These are phyloP conservation scores for Heterocephalus glaber DNA, from an alignment of 2,113 vertebrate genomes.

Conservation along the genomic window DNA sequence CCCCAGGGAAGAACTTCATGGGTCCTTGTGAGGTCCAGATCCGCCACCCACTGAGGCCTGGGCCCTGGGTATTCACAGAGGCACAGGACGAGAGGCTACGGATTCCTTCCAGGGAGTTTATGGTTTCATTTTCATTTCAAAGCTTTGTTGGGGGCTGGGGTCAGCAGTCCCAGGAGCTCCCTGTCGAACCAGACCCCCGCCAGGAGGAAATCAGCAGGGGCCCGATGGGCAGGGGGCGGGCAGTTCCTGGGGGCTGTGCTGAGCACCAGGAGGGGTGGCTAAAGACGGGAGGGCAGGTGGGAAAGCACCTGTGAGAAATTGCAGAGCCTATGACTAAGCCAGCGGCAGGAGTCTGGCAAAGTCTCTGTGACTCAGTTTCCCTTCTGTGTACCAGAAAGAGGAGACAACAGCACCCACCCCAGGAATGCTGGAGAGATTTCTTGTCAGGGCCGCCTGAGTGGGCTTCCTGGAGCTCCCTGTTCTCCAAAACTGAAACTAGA, in stretches of 20 bases:
- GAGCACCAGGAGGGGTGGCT: not conserved
- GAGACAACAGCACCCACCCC: not conserved
- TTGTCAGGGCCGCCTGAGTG: not conserved
- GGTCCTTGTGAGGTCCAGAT: conserved; percentile 49
- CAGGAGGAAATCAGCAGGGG: not conserved
- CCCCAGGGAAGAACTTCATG: conserved; percentile 10
- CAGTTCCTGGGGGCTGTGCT: not conserved
- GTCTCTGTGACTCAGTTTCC: not conserved
- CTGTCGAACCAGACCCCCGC: no score
- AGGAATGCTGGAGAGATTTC: not conserved
- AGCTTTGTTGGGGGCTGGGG: not conserved
- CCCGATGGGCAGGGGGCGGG: not conserved
- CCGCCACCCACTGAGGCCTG: not conserved
- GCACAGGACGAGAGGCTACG: not conserved
- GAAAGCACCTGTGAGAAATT: not conserved
- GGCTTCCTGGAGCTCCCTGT: not conserved
- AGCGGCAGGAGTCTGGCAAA: not conserved
- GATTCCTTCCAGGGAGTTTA: conserved; percentile 47
- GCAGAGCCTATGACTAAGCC: not conserved
- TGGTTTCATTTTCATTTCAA: conserved; percentile 67
- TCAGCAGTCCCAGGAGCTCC: not conserved
- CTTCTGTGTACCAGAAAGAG: not conserved
- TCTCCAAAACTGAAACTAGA: not conserved
- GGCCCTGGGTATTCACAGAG: conserved; percentile 22
- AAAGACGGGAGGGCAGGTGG: not conserved